Evolutionary conservation across 2,888 invertebrate species (phyloP), one percentile per base, ranked within the genome.

Genomic region (Pharmacophagus antenor): DNA sequence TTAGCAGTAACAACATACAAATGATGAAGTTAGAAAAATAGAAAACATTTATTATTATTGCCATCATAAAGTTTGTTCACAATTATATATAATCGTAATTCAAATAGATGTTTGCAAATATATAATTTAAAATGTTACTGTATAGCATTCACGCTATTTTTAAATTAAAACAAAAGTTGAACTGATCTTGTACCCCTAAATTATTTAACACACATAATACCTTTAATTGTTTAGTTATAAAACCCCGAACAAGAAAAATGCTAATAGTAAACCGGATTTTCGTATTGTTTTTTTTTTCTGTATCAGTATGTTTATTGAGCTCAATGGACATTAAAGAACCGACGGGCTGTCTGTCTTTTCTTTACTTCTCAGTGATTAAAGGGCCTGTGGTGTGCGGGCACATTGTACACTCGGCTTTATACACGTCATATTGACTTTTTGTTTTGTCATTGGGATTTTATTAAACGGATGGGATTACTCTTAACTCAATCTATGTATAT

Each of bases 331-430:
- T 22, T 56, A 42, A 54, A 53, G 56, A 65, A 65, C 62, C 61
- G 67, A 67, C 67, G 64, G 65, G 65, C 64, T 66, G 61, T 68
- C 67, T 68, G 69, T 70, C 68, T 62, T 68, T 60, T 63, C 67
- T 69, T 67, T 70, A 67, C 67, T 65, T 60, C 65, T 65, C 66
- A 64, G 62, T 66, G 67, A 68, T 72, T 76, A 69, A 76, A 83
- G 79, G 79, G 79, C 66, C 65, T 71, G 69, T 66, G 72, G 69
- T 75, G 80, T 82, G 80, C 83, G 83, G 87, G 88, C 67, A 75
- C 71, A 88, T 88, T 88, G 85, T 86, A 58, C 64, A 68, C 68
- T 65, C 68, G 70, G 72, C 70, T 74, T 70, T 76, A 74, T 80
- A 77, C 76, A 65, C 76, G 53, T 74, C 73, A 67, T 58, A 73